A percentile compares a stretch with the other conserved stretches of the same genome.
Evolutionary conservation across 2,888 invertebrate genomes (phyloP).

Genomic region (Flexamia atlantica): DNA sequence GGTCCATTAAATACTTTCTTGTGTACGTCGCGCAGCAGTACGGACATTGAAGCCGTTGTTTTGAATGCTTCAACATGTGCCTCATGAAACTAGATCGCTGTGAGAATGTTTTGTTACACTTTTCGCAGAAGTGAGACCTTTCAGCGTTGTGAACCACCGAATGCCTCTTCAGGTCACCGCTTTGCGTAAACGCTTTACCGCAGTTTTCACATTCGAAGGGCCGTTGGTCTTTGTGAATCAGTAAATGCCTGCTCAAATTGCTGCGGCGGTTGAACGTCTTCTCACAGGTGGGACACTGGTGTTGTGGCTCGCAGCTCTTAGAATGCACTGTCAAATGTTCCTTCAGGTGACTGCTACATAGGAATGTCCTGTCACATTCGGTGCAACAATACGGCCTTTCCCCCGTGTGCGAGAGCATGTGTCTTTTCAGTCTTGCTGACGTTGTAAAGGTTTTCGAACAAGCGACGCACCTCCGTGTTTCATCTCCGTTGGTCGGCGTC

Average conservation of each 20-base stretch:
- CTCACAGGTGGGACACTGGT: no score
- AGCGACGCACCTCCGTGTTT: no score
- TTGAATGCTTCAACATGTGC: conserved; percentile 65
- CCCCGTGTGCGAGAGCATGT: background rate
- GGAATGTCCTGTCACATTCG: no score
- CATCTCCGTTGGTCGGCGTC: no score
- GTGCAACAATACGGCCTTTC: background rate
- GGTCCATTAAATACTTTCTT: no score
- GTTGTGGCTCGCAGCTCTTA: no score
- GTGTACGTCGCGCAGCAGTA: no score
- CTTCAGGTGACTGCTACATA: no score
- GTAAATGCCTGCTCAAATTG: conserved; percentile 61
- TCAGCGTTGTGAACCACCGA: conserved; percentile 61
- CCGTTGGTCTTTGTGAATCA: conserved; percentile 33
- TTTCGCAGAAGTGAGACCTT: conserved; percentile 61
- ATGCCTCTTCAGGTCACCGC: conserved; percentile 60
- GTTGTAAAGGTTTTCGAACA: no score
- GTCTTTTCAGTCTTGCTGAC: background rate
- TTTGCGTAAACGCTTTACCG: conserved; percentile 57
- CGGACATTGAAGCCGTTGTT: conserved; percentile 58
- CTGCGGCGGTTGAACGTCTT: background rate
- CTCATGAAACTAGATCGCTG: conserved; percentile 61
- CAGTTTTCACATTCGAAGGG: conserved; percentile 32
- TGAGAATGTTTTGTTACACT: conserved; percentile 63
- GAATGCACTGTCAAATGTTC: no score